A percentile compares a stretch with the other conserved stretches of the same genome.
Evolutionary conservation across 2,888 invertebrate species (phyloP).

Genomic region (Callosobruchus maculatus): DNA sequence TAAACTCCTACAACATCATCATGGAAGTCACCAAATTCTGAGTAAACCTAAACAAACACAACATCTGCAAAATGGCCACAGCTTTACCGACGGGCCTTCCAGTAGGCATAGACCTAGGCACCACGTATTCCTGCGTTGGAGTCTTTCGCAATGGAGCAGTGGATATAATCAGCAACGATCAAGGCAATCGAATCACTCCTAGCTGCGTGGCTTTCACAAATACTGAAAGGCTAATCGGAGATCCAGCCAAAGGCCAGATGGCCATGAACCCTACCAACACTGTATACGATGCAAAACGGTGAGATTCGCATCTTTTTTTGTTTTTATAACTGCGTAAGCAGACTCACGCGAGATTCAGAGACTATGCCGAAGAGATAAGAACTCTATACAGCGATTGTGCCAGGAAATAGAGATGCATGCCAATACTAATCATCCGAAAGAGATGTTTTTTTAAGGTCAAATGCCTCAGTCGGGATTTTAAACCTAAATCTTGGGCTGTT

Average conservation of each 20-base stretch:
- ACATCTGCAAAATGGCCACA: constrained; percentile 15
- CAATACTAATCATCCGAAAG: no score
- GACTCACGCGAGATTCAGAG: no score
- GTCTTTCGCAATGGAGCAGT: constrained; percentile 46
- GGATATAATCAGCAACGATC: constrained; percentile 85
- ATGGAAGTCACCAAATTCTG: neutral
- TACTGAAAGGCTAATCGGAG: constrained; percentile 76
- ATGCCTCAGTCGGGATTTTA: no score
- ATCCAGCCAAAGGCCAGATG: constrained; percentile 80
- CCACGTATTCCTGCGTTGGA: constrained; percentile 24
- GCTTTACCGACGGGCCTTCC: constrained; percentile 11
- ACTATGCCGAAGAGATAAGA: no score
- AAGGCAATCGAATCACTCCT: constrained; percentile 84
- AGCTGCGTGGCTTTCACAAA: constrained; percentile 87
- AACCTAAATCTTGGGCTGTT: no score
- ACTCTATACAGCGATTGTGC: no score
- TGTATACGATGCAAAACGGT: constrained; percentile 67
- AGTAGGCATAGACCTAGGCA: constrained; percentile 26
- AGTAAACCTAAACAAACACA: no score
- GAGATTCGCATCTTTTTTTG: neutral
- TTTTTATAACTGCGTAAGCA: no score
- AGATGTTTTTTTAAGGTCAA: no score
- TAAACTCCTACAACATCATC: neutral
- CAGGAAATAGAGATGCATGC: no score
- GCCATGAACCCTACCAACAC: constrained; percentile 59